phyloP scores from a whole-genome alignment of 2,797 vertebrate genomes.

The Pteropus rufus region DNA sequence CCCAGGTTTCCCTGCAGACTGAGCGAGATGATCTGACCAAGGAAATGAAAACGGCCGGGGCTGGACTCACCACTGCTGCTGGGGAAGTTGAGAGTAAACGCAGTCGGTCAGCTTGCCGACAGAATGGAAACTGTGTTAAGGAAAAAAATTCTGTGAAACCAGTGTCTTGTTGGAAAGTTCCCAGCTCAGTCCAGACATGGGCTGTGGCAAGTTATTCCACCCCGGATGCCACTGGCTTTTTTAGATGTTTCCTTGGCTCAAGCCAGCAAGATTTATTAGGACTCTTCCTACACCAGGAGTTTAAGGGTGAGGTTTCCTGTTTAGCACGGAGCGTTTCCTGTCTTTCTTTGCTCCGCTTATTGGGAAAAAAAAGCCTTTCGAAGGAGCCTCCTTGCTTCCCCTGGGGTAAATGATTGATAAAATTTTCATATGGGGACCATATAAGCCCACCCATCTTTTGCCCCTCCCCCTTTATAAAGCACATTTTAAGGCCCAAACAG shows the following conservation, averaged over 20 bases:
- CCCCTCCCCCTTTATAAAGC: neutral
- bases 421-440: neutral
- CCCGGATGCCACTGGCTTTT: neutral
- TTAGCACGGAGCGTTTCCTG: neutral
- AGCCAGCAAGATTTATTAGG: neutral
- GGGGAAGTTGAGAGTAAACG: neutral
- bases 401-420: neutral
- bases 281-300: neutral
- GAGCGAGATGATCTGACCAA: neutral
- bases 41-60: neutral
- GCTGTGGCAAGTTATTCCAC: constrained; percentile 27
- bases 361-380: neutral
- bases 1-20: neutral
- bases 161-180: constrained; percentile 30
- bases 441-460: neutral
- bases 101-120: neutral
- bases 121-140: constrained; percentile 1
- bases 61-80: neutral
- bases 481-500: neutral
- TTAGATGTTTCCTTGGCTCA: constrained; percentile 3
- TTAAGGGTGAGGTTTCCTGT: constrained; percentile 56
- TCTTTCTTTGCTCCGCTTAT: constrained; percentile 9
- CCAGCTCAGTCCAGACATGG: constrained; percentile 40
- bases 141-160: neutral
- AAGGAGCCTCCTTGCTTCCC: neutral